Percentiles rank a stretch among this genome's conserved stretches.
These are phyloP conservation scores for Melopsittacus undulatus DNA, from an alignment of 2,797 vertebrate genomes.

Conservation along the genomic window DNA sequence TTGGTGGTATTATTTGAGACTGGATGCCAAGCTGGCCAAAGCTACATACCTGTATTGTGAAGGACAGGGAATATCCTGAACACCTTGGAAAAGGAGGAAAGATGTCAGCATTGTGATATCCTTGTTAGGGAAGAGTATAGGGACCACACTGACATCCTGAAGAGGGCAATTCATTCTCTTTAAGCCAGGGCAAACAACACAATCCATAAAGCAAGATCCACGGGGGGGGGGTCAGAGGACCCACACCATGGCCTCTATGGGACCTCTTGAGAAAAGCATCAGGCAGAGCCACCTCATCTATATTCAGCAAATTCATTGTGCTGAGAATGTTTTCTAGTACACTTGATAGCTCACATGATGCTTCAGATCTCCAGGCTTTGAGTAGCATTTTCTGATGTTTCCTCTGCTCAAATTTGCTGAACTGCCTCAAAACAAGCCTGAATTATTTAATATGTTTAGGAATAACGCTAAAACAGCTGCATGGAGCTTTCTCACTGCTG, in stretches of 20 bases:
- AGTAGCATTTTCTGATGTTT: neutral
- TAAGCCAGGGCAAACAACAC: neutral
- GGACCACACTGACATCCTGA: neutral
- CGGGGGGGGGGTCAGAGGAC: neutral
- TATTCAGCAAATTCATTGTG: neutral
- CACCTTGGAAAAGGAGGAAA: neutral
- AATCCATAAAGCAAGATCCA: neutral
- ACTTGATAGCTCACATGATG: neutral
- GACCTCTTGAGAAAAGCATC: neutral
- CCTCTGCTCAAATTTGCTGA: neutral
- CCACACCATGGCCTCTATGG: rapidly evolving
- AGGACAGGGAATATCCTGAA: neutral
- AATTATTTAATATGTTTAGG: neutral
- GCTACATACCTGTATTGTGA: neutral
- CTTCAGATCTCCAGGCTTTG: neutral
- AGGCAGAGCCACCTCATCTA: neutral
- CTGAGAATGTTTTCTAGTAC: neutral
- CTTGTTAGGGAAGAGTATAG: neutral
- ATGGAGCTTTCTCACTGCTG: neutral
- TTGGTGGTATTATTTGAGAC: neutral
- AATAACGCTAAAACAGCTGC: neutral
- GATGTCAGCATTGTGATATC: neutral
- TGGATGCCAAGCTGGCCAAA: neutral
- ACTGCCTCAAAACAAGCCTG: neutral
- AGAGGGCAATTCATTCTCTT: neutral